These are phyloP conservation scores for Chaenodraco wilsoni DNA, from an alignment of 2,797 vertebrate genomes.

Conservation along the genomic window DNA sequence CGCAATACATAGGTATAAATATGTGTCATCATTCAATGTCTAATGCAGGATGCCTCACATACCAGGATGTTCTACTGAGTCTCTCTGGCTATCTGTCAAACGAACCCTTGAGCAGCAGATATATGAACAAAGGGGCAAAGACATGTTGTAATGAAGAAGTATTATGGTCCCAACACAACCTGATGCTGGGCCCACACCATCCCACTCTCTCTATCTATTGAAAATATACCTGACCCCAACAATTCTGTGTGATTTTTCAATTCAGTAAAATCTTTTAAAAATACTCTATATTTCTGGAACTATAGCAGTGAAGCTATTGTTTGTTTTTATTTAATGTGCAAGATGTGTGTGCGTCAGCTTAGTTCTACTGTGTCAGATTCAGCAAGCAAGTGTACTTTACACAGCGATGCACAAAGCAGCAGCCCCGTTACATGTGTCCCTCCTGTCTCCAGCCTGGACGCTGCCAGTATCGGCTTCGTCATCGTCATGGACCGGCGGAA, in stretches of 20 bases:
- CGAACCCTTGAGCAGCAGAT: too few relatives aligned
- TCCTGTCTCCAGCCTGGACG: slow-evolving; percentile 87
- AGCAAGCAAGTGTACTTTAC: background rate
- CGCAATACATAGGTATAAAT: too few relatives aligned
- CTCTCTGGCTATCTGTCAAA: too few relatives aligned
- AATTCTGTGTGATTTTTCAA: background rate
- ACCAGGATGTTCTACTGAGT: too few relatives aligned
- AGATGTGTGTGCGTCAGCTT: background rate
- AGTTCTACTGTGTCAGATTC: slow-evolving; percentile 1
- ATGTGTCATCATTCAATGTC: too few relatives aligned
- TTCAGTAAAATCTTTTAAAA: background rate
- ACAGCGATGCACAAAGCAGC: background rate
- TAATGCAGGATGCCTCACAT: too few relatives aligned
- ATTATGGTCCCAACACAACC: background rate
- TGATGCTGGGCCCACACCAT: too few relatives aligned
- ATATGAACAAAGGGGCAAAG: too few relatives aligned
- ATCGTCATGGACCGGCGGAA: slow-evolving; percentile 94
- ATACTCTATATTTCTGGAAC: background rate
- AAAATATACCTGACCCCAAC: background rate
- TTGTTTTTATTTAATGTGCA: too few relatives aligned
- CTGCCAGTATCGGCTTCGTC: slow-evolving; percentile 95
- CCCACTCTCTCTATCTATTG: background rate
- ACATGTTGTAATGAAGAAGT: too few relatives aligned
- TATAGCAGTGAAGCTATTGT: background rate
- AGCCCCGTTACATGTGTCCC: background rate